Conservation (phyloP, 2,888 invertebrate species). For the Nymphalis c-album region DNA sequence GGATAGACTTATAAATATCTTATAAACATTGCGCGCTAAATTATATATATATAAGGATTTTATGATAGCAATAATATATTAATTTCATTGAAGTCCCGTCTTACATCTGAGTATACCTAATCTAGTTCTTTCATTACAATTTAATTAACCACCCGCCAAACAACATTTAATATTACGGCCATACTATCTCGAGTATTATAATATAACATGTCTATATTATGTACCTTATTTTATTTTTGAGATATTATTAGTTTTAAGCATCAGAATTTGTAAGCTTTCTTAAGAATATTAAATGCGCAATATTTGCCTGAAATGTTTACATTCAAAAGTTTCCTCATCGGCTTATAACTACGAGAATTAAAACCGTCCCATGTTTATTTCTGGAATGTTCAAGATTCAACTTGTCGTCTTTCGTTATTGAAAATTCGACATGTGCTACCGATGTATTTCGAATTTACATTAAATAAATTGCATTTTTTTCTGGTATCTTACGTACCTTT, state of each 20-base stretch:
- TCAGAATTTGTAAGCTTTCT: background rate
- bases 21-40: no score
- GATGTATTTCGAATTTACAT: background rate
- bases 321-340: constrained; percentile 2
- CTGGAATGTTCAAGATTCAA: constrained; percentile 6
- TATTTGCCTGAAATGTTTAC: constrained; percentile 1
- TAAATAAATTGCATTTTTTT: background rate
- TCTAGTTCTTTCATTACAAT: no score
- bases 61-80: no score
- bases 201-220: no score
- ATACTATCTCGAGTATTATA: background rate
- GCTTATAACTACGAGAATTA: background rate
- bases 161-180: no score
- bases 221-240: background rate
- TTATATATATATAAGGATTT: no score
- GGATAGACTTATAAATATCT: no score
- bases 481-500: no score
- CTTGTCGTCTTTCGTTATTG: constrained; percentile 20
- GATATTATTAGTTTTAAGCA: background rate
- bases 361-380: constrained; percentile 6
- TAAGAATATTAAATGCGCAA: background rate
- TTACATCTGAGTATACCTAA: no score
- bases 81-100: no score
- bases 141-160: no score
- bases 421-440: constrained; percentile 12